Conservation (phyloP, 2,888 invertebrate genomes). For the Lydus trimaculatus region DNA sequence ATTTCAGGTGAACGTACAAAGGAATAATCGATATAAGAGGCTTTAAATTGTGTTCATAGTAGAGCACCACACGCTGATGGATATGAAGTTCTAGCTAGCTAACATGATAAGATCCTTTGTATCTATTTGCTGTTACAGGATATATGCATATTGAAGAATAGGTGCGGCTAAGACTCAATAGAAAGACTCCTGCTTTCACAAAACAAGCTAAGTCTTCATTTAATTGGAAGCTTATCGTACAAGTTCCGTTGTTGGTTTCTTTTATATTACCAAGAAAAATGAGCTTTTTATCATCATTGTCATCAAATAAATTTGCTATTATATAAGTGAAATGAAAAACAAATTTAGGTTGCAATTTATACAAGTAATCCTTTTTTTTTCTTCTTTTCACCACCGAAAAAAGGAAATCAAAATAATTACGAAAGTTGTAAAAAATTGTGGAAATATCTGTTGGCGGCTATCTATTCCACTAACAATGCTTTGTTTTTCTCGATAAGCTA, state of each 20-base stretch:
- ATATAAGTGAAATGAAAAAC: not conserved
- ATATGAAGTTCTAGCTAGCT: too few relatives aligned
- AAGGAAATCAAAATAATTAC: too few relatives aligned
- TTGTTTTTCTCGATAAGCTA: not conserved
- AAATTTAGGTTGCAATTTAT: too few relatives aligned
- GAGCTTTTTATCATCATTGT: not conserved
- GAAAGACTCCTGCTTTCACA: not conserved
- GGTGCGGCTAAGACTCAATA: too few relatives aligned
- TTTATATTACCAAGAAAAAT: not conserved
- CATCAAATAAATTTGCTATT: not conserved
- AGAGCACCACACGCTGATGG: too few relatives aligned
- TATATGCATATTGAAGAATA: not conserved
- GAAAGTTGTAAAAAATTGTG: not conserved
- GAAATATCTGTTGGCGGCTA: not conserved
- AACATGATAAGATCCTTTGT: too few relatives aligned
- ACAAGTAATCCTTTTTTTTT: too few relatives aligned
- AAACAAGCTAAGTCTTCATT: not conserved
- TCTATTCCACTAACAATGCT: not conserved
- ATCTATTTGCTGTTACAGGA: too few relatives aligned
- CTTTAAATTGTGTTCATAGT: too few relatives aligned
- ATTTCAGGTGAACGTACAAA: too few relatives aligned
- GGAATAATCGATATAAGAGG: too few relatives aligned
- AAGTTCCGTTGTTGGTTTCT: not conserved
- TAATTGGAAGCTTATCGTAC: not conserved
- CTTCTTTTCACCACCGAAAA: too few relatives aligned